Evolutionary conservation across 2,888 invertebrate species (phyloP).

Genomic region (Trachelus troglodyta): DNA sequence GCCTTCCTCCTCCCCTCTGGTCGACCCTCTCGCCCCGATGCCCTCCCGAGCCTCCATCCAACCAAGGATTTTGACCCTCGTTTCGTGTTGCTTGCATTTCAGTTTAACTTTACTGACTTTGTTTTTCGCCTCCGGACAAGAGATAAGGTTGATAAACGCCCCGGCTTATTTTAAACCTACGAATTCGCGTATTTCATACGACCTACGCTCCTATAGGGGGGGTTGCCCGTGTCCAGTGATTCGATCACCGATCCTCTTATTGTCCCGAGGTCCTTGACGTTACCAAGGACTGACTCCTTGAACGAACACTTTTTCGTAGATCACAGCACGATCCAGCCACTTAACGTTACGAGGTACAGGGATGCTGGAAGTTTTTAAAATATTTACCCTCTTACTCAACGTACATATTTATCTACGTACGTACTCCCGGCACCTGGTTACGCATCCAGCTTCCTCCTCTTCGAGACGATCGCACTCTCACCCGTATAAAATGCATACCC

Average conservation of each 20-base stretch:
- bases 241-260: slow-evolving; percentile 48
- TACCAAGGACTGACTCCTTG: slow-evolving; percentile 16
- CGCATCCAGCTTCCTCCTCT: background rate
- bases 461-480: background rate
- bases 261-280: slow-evolving; percentile 48
- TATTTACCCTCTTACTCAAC: background rate
- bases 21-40: background rate
- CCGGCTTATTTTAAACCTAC: slow-evolving; percentile 34
- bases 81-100: slow-evolving; percentile 64
- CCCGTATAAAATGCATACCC: background rate
- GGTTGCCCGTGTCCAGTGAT: slow-evolving; percentile 30
- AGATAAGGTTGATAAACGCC: slow-evolving; percentile 59
- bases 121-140: slow-evolving; percentile 54
- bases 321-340: background rate
- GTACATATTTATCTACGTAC: background rate
- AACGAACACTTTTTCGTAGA: background rate
- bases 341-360: background rate
- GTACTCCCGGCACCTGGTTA: background rate
- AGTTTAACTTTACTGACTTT: slow-evolving; percentile 61
- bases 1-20: slow-evolving; percentile 17
- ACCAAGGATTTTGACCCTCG: slow-evolving; percentile 66
- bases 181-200: slow-evolving; percentile 27
- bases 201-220: slow-evolving; percentile 27
- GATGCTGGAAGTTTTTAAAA: background rate
- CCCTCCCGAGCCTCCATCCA: slow-evolving; percentile 46